Base-by-base conservation (phyloP, 2,113 vertebrate species). In the Orthonyx spaldingii region DNA sequence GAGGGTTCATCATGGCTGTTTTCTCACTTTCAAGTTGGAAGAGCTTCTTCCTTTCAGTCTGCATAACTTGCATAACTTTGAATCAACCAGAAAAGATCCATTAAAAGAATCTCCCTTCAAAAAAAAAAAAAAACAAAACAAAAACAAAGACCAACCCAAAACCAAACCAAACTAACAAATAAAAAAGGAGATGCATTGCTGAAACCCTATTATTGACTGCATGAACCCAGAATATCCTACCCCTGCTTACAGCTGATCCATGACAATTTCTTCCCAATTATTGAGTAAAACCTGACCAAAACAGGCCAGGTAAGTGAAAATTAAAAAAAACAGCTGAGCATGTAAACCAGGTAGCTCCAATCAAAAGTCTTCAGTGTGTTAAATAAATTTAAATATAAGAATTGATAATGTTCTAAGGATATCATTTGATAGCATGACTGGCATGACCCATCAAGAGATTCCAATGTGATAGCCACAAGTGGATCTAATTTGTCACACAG, bases 241-340 rank as follows among this genome's bases (percentile, higher is more conserved):
- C 7, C 28, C 5, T 70, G 3, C 19, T 16, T 35, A 13, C 6
- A 16, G 10, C 13, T 52, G 53, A 56, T 80, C 39, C 10, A 21
- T 14, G 5, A 17, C 2, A 69, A 41, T 86, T 66, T 44, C 8
- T 85, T 63, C 53, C 60, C 3, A 42, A 3, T 64, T 84, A 28
- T 16, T 57, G 22, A 39, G 14, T 16, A 9, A 44, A 76, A 35
- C 5, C 17, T 63, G 30, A 53, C 53, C 28, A 53, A 81, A 74
- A n/a, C 11, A 53, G 6, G 16, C 10, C 20, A 46, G 5, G 13
- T 16, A 37, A 26, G 13, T 8, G 41, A 52, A 61, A 82, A 15
- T 1, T 20, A 42, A 50, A 22, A n/a, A 55, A 14, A 6, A 19
- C 2, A 5, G 1, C 2, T 20, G 44, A 64, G 7, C 5, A 39